Evolutionary conservation across 1,140 invertebrate species (phyloP).

Genomic region (Magallana gigas): DNA sequence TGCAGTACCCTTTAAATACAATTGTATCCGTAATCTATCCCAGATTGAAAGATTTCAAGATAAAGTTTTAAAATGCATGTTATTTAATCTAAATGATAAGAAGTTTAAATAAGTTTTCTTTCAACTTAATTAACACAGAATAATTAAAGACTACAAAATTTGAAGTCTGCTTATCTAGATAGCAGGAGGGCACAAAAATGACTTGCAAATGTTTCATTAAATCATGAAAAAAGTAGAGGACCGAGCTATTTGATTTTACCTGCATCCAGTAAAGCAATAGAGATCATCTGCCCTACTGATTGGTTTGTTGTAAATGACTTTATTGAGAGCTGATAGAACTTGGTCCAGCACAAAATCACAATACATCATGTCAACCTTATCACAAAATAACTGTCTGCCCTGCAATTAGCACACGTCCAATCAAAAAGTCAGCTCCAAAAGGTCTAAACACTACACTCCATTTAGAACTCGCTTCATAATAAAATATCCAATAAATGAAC

Average conservation of each 20-base stretch:
- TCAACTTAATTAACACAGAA: no score
- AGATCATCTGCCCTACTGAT: neutral
- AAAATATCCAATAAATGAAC: slow-evolving; percentile 24
- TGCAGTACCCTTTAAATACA: neutral
- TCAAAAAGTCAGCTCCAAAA: neutral
- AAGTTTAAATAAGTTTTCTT: no score
- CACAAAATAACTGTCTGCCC: slow-evolving; percentile 11
- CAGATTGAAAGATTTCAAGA: no score
- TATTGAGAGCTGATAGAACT: slow-evolving; percentile 18
- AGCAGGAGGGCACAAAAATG: neutral
- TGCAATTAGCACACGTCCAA: slow-evolving; percentile 24
- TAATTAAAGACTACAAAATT: no score
- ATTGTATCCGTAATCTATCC: no score
- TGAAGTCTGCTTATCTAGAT: no score
- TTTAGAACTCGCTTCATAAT: slow-evolving; percentile 1
- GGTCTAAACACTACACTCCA: slow-evolving; percentile 25
- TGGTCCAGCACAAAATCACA: slow-evolving; percentile 26
- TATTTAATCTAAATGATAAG: no score
- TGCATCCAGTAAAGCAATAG: neutral
- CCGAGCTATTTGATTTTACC: neutral
- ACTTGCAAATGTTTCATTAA: neutral
- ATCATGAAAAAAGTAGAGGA: neutral
- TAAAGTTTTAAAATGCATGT: no score
- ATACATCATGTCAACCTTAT: slow-evolving; percentile 23
- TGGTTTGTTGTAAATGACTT: slow-evolving; percentile 21